A percentile compares a stretch with the other conserved stretches of the same genome.
These are phyloP conservation scores for Leptopilina clavipes DNA, from an alignment of 1,140 invertebrate genomes.

Conservation along the genomic window DNA sequence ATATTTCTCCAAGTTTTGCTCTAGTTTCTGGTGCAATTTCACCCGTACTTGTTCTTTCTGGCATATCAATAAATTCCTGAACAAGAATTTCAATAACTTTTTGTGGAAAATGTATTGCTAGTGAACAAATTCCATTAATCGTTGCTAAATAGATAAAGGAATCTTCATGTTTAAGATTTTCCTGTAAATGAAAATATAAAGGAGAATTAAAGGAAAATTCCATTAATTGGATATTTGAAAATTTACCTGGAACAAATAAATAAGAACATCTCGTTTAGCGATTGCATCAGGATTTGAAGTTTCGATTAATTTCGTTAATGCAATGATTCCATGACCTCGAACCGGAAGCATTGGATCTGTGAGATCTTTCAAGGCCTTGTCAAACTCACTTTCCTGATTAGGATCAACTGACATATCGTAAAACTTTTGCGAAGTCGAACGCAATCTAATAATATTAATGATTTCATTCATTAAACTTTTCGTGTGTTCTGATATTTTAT, in stretches of 20 bases:
- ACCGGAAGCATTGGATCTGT: slow-evolving; percentile 86
- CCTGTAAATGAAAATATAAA: slow-evolving; percentile 74
- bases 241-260: slow-evolving; percentile 82
- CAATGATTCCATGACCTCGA: slow-evolving; percentile 85
- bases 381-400: slow-evolving; percentile 73
- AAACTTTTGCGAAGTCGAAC: slow-evolving; percentile 63
- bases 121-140: slow-evolving; percentile 83
- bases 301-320: slow-evolving; percentile 83
- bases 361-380: slow-evolving; percentile 81
- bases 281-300: slow-evolving; percentile 78
- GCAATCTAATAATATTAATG: slow-evolving; percentile 71
- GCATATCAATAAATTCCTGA: slow-evolving; percentile 76
- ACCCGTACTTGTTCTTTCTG: slow-evolving; percentile 58
- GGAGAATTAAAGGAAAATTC: too few species aligned
- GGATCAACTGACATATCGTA: slow-evolving; percentile 59
- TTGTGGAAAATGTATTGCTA: slow-evolving; percentile 80
- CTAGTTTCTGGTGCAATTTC: slow-evolving; percentile 78
- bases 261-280: slow-evolving; percentile 80
- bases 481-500: slow-evolving; percentile 48
- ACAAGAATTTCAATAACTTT: slow-evolving; percentile 81
- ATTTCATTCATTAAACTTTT: slow-evolving; percentile 67
- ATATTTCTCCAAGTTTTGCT: slow-evolving; percentile 88
- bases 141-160: slow-evolving; percentile 89
- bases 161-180: slow-evolving; percentile 85
- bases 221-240: background rate